These are phyloP conservation scores for Deladenus siricidicola DNA, from an alignment of 2,888 invertebrate species.

Conservation along the genomic window DNA sequence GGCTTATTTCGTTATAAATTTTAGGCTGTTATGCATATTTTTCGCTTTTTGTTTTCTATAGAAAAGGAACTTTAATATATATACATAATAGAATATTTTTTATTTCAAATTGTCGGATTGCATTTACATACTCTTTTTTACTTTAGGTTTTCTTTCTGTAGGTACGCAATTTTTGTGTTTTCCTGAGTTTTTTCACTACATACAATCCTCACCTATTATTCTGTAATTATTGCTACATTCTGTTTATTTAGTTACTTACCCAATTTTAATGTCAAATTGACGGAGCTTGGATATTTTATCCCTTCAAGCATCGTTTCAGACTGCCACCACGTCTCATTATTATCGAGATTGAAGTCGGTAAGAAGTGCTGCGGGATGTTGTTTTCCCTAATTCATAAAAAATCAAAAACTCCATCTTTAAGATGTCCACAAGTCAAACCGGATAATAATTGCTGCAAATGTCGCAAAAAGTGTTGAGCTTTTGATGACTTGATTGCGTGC, in stretches of 20 bases:
- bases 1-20: too few species aligned
- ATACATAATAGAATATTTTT: too few species aligned
- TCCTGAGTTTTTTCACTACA: too few species aligned
- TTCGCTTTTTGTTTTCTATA: too few species aligned
- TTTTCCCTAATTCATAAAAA: not conserved
- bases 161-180: too few species aligned
- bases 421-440: conserved; percentile 12
- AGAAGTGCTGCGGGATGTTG: conserved; percentile 58
- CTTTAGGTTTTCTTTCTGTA: too few species aligned
- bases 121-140: too few species aligned
- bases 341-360: conserved; percentile 82
- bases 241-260: conserved; percentile 58
- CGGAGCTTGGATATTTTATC: conserved; percentile 79
- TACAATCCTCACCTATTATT: not conserved
- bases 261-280: conserved; percentile 80
- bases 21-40: too few species aligned
- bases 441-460: conserved; percentile 29
- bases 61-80: too few species aligned
- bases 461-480: conserved; percentile 34
- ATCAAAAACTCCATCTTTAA: conserved; percentile 7
- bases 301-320: conserved; percentile 93
- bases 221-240: not conserved
- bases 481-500: conserved; percentile 20
- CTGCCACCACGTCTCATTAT: conserved; percentile 88
- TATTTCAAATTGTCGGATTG: too few species aligned